phyloP scores from a whole-genome alignment of 2,797 vertebrate genomes.

The Lacerta viridis region DNA sequence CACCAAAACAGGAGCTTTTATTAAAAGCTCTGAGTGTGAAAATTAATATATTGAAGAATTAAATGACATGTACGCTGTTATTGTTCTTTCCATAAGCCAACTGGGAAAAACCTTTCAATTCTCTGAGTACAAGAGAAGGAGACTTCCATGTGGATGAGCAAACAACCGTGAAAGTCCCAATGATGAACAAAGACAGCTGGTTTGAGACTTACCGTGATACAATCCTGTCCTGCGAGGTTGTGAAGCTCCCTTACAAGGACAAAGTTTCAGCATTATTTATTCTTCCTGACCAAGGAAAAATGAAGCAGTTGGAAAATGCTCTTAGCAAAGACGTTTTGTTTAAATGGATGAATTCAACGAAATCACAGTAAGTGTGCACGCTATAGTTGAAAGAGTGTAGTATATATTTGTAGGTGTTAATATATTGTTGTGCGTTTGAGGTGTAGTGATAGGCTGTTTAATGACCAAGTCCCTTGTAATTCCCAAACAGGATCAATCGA shows the following conservation, averaged over 20 bases:
- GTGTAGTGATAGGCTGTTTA: too few relatives aligned
- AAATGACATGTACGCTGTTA: background rate
- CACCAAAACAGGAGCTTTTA: too few relatives aligned
- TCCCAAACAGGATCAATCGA: constrained; percentile 64
- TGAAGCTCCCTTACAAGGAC: constrained; percentile 82
- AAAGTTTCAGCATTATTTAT: constrained; percentile 78
- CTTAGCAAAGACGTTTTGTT: constrained; percentile 64
- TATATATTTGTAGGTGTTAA: too few relatives aligned
- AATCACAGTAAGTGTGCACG: too few relatives aligned
- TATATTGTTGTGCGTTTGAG: too few relatives aligned
- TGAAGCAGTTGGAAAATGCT: constrained; percentile 76
- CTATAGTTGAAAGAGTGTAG: too few relatives aligned
- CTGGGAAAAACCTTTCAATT: constrained; percentile 52
- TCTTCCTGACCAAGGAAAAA: constrained; percentile 83
- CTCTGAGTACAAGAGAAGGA: constrained; percentile 22
- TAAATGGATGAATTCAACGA: too few relatives aligned
- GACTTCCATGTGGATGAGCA: constrained; percentile 81
- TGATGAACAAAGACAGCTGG: constrained; percentile 82
- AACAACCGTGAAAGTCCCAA: constrained; percentile 84
- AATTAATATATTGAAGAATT: too few relatives aligned
- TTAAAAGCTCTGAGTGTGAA: too few relatives aligned
- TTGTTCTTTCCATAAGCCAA: constrained; percentile 39
- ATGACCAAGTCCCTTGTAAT: constrained; percentile 43
- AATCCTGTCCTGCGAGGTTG: constrained; percentile 75
- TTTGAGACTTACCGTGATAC: constrained; percentile 76